These are phyloP conservation scores for Coelopa pilipes DNA, from an alignment of 2,888 invertebrate genomes.

Conservation along the genomic window DNA sequence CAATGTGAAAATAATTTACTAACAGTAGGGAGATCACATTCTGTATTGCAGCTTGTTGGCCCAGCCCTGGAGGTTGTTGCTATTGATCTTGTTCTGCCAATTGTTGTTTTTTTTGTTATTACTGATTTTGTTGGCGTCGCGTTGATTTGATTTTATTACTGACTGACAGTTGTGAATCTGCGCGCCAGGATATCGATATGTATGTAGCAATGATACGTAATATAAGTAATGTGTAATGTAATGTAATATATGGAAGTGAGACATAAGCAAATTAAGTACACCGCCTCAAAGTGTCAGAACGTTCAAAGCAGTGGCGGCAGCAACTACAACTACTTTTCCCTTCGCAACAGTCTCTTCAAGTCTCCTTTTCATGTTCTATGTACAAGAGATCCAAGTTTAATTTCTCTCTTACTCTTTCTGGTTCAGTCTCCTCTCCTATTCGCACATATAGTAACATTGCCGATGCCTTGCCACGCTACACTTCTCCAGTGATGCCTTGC, in stretches of 20 bases:
- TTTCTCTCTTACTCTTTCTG: no score
- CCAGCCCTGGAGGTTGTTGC: not conserved
- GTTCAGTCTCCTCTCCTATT: no score
- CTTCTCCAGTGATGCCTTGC: not conserved
- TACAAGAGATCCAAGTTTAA: no score
- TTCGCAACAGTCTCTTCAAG: no score
- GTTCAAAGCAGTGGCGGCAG: no score
- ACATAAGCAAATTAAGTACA: slow-evolving; percentile 11
- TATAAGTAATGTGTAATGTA: no score
- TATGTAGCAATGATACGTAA: not conserved
- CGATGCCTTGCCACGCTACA: not conserved
- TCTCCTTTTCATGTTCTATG: no score
- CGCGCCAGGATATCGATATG: not conserved
- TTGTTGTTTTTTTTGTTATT: not conserved
- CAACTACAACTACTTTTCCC: no score
- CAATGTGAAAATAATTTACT: slow-evolving; percentile 29
- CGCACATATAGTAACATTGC: no score
- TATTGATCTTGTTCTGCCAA: not conserved
- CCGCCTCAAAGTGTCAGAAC: slow-evolving; percentile 3
- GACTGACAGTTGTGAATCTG: not conserved
- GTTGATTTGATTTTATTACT: slow-evolving; percentile 25
- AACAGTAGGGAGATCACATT: not conserved
- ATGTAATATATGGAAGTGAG: no score
- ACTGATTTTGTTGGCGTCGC: not conserved
- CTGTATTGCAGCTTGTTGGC: not conserved